Base-by-base conservation (phyloP, 35 echinoderm and acorn worm genomes). In the Apostichopus parvimensis region DNA sequence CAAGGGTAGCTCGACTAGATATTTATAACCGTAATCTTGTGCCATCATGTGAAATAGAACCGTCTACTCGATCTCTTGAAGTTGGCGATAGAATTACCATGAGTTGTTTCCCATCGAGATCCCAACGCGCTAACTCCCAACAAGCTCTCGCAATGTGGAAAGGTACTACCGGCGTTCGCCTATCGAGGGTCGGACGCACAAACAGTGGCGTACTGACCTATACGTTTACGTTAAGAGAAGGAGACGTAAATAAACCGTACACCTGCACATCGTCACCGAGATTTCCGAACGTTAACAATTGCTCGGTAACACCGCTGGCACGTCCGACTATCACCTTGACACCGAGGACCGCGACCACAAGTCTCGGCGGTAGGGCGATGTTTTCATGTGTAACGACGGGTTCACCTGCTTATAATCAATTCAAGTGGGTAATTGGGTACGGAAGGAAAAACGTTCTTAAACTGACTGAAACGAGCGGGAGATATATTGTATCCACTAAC, bases 341-440 rank as follows among this genome's bases (percentile, higher is more conserved):
- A 45, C 86, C 86, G 9, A 21, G 86, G 52, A 8, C 11, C 8
- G 86, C 61, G n/a, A 88, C 45, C 21, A 4, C 86, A 17, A 64
- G 26, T 9, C 15, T 88, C 13, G 86, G 86, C 58, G 86, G 62
- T 18, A 73, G 1, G 1, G 89, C 56, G 15, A n/a, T 8, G 54
- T 91, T 91, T 68, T 57, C 71, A 8, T 91, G 89, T 91, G 55
- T 53, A 26, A 79, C 76, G 9, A 91, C 24, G 11, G 89, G 89
- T 55, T 79, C n/a, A 78, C 89, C 89, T 18, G 15, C 76, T 13
- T 91, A 77, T 24, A 79, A 79, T 61, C 55, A 57, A 79, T 78
- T 91, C 17, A 91, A 24, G 15, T 91, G 89, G 73, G 34, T 91
- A 10, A 26, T 91, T 9, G 89, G 89, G 15, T 79, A 78, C 68